These are phyloP conservation scores for Tachina lurida DNA, from an alignment of 2,888 invertebrate genomes.

Conservation along the genomic window DNA sequence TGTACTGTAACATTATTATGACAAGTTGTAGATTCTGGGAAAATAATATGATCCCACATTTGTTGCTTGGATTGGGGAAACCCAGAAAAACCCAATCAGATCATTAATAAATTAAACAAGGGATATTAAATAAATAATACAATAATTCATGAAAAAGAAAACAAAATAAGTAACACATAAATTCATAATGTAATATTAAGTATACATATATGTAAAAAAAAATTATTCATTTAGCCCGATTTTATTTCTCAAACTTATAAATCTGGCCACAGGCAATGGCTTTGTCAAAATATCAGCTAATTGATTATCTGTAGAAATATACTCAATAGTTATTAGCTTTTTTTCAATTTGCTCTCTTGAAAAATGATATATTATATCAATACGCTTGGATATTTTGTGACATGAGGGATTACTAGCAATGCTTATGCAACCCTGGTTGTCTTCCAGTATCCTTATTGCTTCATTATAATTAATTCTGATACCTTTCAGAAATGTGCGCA, in stretches of 20 bases:
- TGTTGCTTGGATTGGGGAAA: slow-evolving; percentile 47
- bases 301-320: slow-evolving; percentile 69
- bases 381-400: slow-evolving; percentile 70
- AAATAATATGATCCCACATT: slow-evolving; percentile 44
- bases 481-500: slow-evolving; percentile 44
- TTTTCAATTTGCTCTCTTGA: slow-evolving; percentile 68
- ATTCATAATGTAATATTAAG: not conserved
- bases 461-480: slow-evolving; percentile 20
- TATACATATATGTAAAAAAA: not conserved
- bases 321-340: slow-evolving; percentile 65
- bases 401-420: slow-evolving; percentile 69
- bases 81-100: slow-evolving; percentile 51
- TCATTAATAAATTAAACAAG: not conserved
- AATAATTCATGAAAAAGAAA: not conserved
- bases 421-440: slow-evolving; percentile 70
- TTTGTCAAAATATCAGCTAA: slow-evolving; percentile 65
- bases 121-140: not conserved
- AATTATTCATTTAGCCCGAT: slow-evolving; percentile 13
- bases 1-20: not conserved
- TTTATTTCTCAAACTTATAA: slow-evolving; percentile 39
- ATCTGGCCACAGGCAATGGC: slow-evolving; percentile 50
- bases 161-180: not conserved
- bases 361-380: slow-evolving; percentile 72
- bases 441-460: slow-evolving; percentile 56
- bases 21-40: slow-evolving; percentile 4